Conservation (phyloP, 2,888 invertebrate genomes). For the Drosophila quinaria region DNA sequence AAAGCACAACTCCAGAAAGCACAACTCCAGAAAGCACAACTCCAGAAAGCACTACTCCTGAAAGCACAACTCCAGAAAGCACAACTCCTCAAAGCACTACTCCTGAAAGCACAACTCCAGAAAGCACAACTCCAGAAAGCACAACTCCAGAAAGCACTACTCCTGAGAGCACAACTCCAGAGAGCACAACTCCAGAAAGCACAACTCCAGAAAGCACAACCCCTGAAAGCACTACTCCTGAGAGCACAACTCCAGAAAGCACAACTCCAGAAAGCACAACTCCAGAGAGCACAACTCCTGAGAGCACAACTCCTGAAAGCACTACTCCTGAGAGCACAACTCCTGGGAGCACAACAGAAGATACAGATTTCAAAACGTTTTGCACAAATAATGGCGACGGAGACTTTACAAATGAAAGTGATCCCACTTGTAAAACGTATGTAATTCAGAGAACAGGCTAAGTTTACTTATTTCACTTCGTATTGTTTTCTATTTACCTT, state of each 20-base stretch:
- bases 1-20: neutral
- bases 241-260: neutral
- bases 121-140: constrained; percentile 1
- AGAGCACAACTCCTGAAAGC: neutral
- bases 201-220: neutral
- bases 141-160: neutral
- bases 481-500: neutral
- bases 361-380: constrained; percentile 2
- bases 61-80: neutral
- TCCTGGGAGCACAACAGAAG: neutral
- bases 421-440: constrained; percentile 52
- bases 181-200: neutral
- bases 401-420: constrained; percentile 26
- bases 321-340: neutral
- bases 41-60: neutral
- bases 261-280: neutral
- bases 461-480: neutral
- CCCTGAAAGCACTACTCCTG: neutral
- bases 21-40: constrained; percentile 1
- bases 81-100: constrained; percentile 2
- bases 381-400: constrained; percentile 1
- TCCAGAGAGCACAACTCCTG: neutral
- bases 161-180: neutral
- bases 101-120: neutral
- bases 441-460: neutral